Conservation (phyloP, 2,888 invertebrate species). For the Eupeodes luniger region DNA sequence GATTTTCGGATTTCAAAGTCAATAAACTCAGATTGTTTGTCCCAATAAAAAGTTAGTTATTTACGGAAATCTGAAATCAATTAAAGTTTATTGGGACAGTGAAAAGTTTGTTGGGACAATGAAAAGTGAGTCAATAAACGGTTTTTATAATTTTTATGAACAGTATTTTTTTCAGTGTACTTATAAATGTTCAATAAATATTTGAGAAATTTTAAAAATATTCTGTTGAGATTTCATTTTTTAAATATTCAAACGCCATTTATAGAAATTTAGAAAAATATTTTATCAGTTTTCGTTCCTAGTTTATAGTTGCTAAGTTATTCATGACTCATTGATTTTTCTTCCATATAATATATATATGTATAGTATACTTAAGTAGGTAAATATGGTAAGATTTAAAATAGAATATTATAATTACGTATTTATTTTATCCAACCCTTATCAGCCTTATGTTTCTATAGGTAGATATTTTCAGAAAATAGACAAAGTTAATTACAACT, state of each 20-base stretch:
- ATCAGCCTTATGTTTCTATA: background rate
- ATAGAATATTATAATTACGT: background rate
- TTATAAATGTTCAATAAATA: too few species aligned
- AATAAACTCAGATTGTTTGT: constrained; percentile 5
- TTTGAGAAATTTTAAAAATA: too few species aligned
- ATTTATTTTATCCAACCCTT: constrained; percentile 26
- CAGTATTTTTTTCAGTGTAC: constrained; percentile 22
- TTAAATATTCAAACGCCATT: too few species aligned
- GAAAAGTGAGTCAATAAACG: constrained; percentile 13
- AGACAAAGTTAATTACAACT: constrained; percentile 4
- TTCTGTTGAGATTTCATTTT: too few species aligned
- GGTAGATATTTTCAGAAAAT: background rate
- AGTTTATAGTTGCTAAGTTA: too few species aligned
- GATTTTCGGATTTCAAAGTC: too few species aligned
- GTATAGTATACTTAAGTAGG: too few species aligned
- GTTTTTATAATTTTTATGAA: constrained; percentile 23
- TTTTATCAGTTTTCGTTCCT: too few species aligned
- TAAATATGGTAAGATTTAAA: background rate
- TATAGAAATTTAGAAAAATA: too few species aligned
- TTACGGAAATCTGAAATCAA: constrained; percentile 12
- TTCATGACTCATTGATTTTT: too few species aligned
- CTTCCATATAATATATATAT: too few species aligned
- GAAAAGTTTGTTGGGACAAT: constrained; percentile 21
- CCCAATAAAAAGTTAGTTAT: constrained; percentile 9
- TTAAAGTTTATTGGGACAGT: constrained; percentile 17